Conservation (phyloP, 2,797 vertebrate species). For the Hozukius guyotensis region DNA sequence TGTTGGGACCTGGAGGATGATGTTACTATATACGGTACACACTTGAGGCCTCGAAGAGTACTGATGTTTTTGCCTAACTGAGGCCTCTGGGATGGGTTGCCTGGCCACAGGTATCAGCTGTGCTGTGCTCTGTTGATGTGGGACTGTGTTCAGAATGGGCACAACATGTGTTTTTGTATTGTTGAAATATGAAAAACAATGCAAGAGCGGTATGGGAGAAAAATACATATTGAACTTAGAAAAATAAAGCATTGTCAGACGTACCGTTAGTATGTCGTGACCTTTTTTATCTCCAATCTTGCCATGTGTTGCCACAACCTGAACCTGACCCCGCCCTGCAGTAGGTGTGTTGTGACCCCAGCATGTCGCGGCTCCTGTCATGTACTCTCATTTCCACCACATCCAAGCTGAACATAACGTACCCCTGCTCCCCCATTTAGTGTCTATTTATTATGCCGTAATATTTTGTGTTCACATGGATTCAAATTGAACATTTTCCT, state of each 20-base stretch:
- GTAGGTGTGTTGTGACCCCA: conserved; percentile 6
- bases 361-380: conserved; percentile 27
- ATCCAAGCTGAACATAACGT: background rate
- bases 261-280: background rate
- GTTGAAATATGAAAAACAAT: background rate
- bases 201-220: background rate
- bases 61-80: conserved; percentile 13
- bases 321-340: conserved; percentile 1
- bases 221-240: background rate
- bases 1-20: conserved; percentile 43
- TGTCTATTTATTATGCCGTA: background rate
- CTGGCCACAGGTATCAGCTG: conserved; percentile 46
- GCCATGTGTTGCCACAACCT: conserved; percentile 4
- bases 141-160: conserved; percentile 24
- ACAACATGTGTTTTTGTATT: background rate
- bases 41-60: conserved; percentile 1
- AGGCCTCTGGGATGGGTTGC: background rate
- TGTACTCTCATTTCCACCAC: background rate
- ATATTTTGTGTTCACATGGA: background rate
- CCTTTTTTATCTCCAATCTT: background rate
- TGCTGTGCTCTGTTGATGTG: conserved; percentile 19
- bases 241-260: background rate
- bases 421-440: background rate
- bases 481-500: background rate
- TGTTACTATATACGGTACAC: conserved; percentile 11